These are phyloP conservation scores for Python bivittatus DNA, from an alignment of 2,113 vertebrate species.

Conservation along the genomic window DNA sequence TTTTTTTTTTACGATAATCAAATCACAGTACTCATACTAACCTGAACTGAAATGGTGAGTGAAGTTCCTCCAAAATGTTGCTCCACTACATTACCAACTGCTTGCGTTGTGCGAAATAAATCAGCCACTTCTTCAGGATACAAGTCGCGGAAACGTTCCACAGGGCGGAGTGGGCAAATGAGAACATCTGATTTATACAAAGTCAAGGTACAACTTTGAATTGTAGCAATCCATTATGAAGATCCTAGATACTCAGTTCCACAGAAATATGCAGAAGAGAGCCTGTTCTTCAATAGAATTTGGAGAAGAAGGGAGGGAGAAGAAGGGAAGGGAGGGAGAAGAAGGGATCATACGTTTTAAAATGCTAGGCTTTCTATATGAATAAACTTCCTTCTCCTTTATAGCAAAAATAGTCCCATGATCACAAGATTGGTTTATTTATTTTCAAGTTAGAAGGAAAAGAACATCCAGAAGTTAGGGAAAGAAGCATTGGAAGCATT, in stretches of 20 bases:
- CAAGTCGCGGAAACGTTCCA: constrained; percentile 87
- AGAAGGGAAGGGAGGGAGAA: neutral
- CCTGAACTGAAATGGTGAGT: constrained; percentile 88
- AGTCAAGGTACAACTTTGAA: constrained; percentile 71
- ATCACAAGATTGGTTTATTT: neutral
- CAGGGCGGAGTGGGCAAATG: constrained; percentile 83
- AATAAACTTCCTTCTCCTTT: neutral
- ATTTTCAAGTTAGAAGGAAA: neutral
- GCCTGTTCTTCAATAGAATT: neutral
- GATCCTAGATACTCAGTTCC: neutral
- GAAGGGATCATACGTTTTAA: neutral
- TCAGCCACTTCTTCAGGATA: constrained; percentile 83
- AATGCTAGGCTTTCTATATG: neutral
- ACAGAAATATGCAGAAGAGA: neutral
- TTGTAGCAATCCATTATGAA: neutral
- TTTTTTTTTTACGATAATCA: constrained; percentile 29
- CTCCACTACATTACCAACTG: constrained; percentile 82
- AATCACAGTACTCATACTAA: constrained; percentile 46
- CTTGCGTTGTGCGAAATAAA: constrained; percentile 80
- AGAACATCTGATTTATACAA: constrained; percentile 80
- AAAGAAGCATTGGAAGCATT: no score
- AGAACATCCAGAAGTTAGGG: neutral
- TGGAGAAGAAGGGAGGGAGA: no score
- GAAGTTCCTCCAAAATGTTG: constrained; percentile 85
- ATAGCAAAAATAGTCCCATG: neutral